Evolutionary conservation across 2,888 invertebrate genomes (phyloP), one percentile per base, ranked within the genome.

Genomic region (Spisula subtruncata): DNA sequence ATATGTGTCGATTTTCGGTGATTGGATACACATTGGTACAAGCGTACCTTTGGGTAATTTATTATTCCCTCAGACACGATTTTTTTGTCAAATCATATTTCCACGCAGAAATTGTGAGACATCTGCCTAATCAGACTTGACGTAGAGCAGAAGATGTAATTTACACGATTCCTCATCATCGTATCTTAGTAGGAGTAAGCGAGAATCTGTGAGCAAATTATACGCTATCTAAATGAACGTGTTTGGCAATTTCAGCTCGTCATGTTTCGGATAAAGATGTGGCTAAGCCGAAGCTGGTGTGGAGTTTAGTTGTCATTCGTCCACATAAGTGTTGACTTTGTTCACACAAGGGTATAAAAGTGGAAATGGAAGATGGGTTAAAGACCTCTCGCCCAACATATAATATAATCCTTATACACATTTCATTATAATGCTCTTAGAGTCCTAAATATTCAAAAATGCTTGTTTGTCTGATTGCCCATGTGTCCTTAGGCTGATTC

Each of bases 71-170:
- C 16, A 1, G 35, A 75, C n/a, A n/a, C 14, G 32, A 75, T 32
- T 35, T 75, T 35, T 75, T 75, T 35, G 29, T 12, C 41, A 80
- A 85, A 85, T 85, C 80, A 54, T 85, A 85, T 85, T 85, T 85
- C 35, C 18, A 18, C 51, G 54, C 20, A 56, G 56, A 85, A 85
- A 85, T 85, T 56, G 79, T 56, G 80, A 80, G 41, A 85, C 80
- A 85, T 85, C 56, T 29, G 8, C 18, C 16, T 80, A 85, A 85
- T 85, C 56, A 32, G n/a, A 32, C 56, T 10, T 80, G 85, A 85
- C 79, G 56, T 29, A 1, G 41, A 48, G 54, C n/a, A 29, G 35
- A 80, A 51, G 41, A 85, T 85, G 85, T 80, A 41, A 85, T 85
- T 85, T 85, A 51, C 83, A 66, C 66, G 35, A 75, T 32, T 35